Percentiles rank a stretch among this genome's conserved stretches.
Conservation (phyloP, 1,140 invertebrate genomes). For the Yoshiicerus persimilis region DNA sequence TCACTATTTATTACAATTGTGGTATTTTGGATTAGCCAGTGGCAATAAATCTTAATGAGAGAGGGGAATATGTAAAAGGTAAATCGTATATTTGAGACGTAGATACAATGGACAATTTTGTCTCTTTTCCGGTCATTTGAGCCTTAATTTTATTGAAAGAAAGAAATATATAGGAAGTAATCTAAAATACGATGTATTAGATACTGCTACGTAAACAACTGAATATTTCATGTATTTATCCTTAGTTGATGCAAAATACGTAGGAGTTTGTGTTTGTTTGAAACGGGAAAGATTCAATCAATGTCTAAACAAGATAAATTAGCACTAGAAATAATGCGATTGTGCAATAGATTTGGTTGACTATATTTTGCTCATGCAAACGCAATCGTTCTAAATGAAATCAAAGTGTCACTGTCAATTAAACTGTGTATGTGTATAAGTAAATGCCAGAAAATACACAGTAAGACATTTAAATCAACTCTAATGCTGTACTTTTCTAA, state of each 20-base stretch:
- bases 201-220: neutral
- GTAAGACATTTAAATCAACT: neutral
- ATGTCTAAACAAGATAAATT: neutral
- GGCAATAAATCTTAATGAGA: neutral
- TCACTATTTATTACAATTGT: neutral
- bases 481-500: neutral
- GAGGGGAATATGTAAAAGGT: neutral
- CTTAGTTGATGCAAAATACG: neutral
- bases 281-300: neutral
- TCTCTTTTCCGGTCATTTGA: neutral
- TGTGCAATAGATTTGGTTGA: neutral
- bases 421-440: neutral
- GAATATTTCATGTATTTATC: neutral
- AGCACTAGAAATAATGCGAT: neutral
- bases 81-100: too few relatives aligned
- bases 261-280: neutral
- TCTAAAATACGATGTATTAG: neutral
- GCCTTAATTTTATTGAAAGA: neutral
- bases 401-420: neutral
- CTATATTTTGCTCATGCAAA: neutral
- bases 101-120: too few relatives aligned
- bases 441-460: neutral
- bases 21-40: neutral
- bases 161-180: neutral
- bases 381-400: neutral